A percentile compares a stretch with the other conserved stretches of the same genome.
Evolutionary conservation across 2,113 vertebrate species (phyloP).

Genomic region (Zapus hudsonius): DNA sequence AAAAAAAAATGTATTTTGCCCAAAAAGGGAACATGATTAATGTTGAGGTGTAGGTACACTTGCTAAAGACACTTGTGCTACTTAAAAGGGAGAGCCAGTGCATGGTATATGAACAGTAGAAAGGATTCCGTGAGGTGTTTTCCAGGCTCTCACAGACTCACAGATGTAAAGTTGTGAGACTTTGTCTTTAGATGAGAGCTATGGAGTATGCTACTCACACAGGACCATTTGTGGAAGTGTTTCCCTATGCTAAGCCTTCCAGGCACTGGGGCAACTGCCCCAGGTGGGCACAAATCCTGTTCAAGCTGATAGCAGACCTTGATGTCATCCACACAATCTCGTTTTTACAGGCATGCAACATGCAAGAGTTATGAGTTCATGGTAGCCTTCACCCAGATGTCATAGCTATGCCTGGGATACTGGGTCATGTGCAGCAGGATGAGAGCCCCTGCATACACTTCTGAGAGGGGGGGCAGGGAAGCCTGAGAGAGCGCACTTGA

Average conservation of each 20-base stretch:
- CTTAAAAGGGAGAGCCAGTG: neutral
- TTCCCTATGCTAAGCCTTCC: neutral
- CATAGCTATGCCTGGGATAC: neutral
- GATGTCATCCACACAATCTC: neutral
- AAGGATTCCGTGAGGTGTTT: too few relatives aligned
- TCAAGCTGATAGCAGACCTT: neutral
- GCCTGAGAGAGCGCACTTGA: neutral
- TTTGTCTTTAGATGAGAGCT: neutral
- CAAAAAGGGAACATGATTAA: neutral
- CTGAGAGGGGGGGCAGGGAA: neutral
- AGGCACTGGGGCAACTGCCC: neutral
- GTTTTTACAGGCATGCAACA: neutral
- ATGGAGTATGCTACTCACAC: fast-evolving
- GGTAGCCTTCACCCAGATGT: neutral
- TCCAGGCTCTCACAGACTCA: too few relatives aligned
- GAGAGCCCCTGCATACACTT: neutral
- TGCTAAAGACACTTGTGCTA: neutral
- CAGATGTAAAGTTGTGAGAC: neutral
- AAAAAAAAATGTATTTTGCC: neutral
- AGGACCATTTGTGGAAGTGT: neutral
- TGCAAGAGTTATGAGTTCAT: neutral
- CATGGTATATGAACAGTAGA: neutral
- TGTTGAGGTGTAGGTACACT: too few relatives aligned
- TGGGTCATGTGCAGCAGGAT: neutral
- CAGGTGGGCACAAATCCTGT: neutral